These are phyloP conservation scores for Bettongia penicillata DNA, from an alignment of 2,113 vertebrate genomes.

Conservation along the genomic window DNA sequence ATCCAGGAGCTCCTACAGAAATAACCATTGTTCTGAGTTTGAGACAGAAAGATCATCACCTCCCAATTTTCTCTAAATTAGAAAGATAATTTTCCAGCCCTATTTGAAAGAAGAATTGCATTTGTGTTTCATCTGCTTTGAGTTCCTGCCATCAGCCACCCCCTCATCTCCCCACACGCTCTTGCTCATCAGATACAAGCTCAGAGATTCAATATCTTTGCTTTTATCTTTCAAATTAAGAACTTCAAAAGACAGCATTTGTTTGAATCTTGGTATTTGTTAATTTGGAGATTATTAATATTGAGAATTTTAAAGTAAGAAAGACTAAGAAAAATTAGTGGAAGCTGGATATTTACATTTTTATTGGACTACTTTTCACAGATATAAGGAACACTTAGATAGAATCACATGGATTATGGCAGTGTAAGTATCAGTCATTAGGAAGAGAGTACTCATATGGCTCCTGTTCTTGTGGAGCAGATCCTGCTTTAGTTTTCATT, in stretches of 20 bases:
- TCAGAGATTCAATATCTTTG: neutral
- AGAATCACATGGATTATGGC: neutral
- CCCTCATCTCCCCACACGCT: neutral
- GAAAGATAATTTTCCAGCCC: conserved; percentile 24
- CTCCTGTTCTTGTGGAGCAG: neutral
- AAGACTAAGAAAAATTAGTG: conserved; percentile 33
- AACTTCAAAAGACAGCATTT: neutral
- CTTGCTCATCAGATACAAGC: conserved; percentile 3
- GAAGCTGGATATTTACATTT: neutral
- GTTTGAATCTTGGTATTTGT: conserved; percentile 1
- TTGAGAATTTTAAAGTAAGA: conserved; percentile 37
- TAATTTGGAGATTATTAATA: neutral
- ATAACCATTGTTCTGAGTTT: conserved; percentile 36
- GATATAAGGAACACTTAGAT: neutral
- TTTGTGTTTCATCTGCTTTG: conserved; percentile 28
- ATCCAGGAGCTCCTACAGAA: neutral
- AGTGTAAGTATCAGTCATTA: conserved; percentile 52
- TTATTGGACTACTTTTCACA: conserved; percentile 10
- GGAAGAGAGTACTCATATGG: conserved; percentile 26
- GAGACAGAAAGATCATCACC: neutral
- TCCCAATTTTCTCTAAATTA: neutral
- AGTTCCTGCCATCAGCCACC: conserved; percentile 15
- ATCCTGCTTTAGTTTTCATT: neutral
- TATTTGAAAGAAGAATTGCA: neutral
- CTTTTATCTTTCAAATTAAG: no score